Percentiles rank a stretch among this genome's conserved stretches.
Conservation (phyloP, 2,888 invertebrate species). For the Endotricha flammealis region DNA sequence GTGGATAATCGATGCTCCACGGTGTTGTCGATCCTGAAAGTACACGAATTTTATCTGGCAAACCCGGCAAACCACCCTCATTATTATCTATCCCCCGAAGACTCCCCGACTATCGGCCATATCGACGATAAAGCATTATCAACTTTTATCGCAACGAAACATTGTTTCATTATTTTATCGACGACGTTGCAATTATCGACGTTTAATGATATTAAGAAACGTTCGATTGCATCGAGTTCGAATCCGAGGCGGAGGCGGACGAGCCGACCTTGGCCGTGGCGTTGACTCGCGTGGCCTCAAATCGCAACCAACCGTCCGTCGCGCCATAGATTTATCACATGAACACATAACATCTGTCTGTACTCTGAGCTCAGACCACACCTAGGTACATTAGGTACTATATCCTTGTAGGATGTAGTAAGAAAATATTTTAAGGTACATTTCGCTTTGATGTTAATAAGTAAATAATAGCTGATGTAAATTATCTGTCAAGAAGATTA, state of each 20-base stretch:
- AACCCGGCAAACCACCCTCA: too few relatives aligned
- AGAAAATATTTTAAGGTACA: too few relatives aligned
- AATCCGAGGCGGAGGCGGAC: constrained; percentile 33
- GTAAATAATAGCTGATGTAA: too few relatives aligned
- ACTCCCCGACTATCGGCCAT: too few relatives aligned
- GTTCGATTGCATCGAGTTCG: constrained; percentile 35
- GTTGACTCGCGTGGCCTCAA: constrained; percentile 65
- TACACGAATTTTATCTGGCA: too few relatives aligned
- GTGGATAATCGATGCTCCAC: too few relatives aligned
- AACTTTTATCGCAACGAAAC: constrained; percentile 3
- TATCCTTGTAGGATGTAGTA: too few relatives aligned
- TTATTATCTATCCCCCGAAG: too few relatives aligned
- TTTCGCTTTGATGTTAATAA: too few relatives aligned
- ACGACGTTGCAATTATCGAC: constrained; percentile 1
- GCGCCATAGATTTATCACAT: constrained; percentile 42
- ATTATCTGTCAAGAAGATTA: too few relatives aligned
- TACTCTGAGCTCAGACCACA: constrained; percentile 20
- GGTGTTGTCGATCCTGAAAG: too few relatives aligned
- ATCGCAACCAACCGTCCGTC: constrained; percentile 47
- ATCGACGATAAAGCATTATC: constrained; percentile 7
- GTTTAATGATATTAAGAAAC: constrained; percentile 10
- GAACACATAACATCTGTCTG: constrained; percentile 19
- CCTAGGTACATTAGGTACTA: too few relatives aligned
- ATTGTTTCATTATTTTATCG: constrained; percentile 1
- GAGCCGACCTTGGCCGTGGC: constrained; percentile 66